A percentile compares a stretch with the other conserved stretches of the same genome.
Evolutionary conservation across 2,888 invertebrate genomes (phyloP).

Genomic region (Cotesia congregata): DNA sequence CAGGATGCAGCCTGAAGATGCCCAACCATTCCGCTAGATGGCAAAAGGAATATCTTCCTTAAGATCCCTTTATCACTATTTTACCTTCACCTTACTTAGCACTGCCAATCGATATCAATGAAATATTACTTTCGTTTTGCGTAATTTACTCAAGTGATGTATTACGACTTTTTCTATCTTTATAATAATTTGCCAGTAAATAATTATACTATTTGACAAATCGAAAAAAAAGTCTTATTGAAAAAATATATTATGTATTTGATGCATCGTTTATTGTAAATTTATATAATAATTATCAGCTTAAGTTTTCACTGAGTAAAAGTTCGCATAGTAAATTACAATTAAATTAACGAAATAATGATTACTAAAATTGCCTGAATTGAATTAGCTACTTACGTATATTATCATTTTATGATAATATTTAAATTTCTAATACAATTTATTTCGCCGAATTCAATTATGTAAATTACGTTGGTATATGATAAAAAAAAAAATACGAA

Average conservation of each 20-base stretch:
- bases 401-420: no score
- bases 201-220: not conserved
- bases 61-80: conserved; percentile 37
- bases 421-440: no score
- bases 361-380: no score
- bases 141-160: conserved; percentile 12
- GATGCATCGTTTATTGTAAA: not conserved
- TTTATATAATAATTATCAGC: not conserved
- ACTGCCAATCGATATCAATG: conserved; percentile 44
- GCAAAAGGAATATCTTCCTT: conserved; percentile 64
- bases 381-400: no score
- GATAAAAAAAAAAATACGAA: no score
- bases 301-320: conserved; percentile 5
- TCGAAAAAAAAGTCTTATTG: not conserved
- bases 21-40: conserved; percentile 66
- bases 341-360: no score
- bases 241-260: not conserved
- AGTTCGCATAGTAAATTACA: not conserved
- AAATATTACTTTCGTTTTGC: not conserved
- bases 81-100: conserved; percentile 42
- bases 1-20: conserved; percentile 60
- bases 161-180: not conserved
- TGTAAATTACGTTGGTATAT: no score
- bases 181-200: not conserved
- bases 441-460: no score